These are phyloP conservation scores for Excalfactoria chinensis DNA, from an alignment of 2,113 vertebrate genomes.

Conservation along the genomic window DNA sequence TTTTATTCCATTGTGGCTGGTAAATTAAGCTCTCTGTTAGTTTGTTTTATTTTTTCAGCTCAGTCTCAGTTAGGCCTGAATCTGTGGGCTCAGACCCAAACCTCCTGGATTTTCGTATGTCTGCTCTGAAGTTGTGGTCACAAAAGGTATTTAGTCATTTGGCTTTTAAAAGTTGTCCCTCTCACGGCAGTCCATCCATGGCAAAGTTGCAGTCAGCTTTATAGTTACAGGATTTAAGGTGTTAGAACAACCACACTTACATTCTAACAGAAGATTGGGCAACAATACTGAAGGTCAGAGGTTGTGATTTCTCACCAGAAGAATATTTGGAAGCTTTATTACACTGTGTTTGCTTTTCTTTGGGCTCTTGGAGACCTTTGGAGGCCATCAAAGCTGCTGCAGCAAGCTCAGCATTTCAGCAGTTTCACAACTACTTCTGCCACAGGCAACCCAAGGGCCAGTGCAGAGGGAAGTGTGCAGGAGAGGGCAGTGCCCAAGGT, in stretches of 20 bases:
- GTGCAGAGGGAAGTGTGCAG: background rate
- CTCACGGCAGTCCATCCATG: background rate
- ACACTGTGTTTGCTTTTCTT: background rate
- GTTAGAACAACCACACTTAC: background rate
- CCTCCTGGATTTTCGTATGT: background rate
- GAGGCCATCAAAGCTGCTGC: constrained; percentile 7
- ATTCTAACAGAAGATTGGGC: constrained; percentile 10
- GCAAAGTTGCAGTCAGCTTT: background rate
- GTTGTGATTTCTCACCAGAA: background rate
- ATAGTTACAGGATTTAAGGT: constrained; percentile 1
- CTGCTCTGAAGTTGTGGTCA: background rate
- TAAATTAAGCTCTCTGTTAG: background rate
- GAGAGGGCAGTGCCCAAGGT: background rate
- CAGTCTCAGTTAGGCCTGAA: background rate
- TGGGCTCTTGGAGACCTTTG: constrained; percentile 1
- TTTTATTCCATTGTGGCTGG: background rate
- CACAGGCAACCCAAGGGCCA: background rate
- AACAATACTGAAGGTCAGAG: constrained; percentile 20
- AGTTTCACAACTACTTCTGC: background rate
- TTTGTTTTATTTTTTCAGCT: background rate
- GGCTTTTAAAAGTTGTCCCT: constrained; percentile 5
- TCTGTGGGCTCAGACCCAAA: background rate
- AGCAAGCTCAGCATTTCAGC: background rate
- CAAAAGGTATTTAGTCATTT: background rate
- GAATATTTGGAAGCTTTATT: background rate